Base-by-base conservation (phyloP, 2,113 vertebrate species). In the Orycteropus afer region DNA sequence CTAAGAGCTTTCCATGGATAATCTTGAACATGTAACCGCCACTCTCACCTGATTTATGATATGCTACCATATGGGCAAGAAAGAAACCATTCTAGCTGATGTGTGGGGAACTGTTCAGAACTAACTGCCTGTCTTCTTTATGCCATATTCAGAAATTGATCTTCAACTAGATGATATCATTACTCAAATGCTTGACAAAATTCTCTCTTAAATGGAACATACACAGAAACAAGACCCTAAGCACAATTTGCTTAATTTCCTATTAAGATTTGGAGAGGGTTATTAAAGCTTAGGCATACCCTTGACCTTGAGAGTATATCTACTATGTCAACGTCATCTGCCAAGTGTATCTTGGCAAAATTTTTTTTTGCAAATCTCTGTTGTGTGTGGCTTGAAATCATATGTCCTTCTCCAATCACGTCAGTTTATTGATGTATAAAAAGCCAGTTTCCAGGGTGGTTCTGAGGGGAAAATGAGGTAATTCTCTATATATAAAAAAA, bases 71-170 rank as follows among this genome's bases (percentile, higher is more conserved):
- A 23, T 5, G 23, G n/a, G 61, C 61, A 83, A 82, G 61, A 63
- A 89, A 73, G 67, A 86, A 85, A 89, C 82, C 57, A 82, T 88
- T 74, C 55, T 83, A 96, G 89, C 93, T 97, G 93, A 74, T 69
- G 63, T 89, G 83, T 90, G 61, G 90, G 89, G 86, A 67, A 76
- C 45, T 55, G 45, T 37, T 45, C 7, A 74, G 65, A 86, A 40
- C 55, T 76, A 86, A 55, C 59, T 86, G 86, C 67, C 74, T 82
- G 42, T 42, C 49, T 92, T 82, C 67, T 93, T 82, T 88, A 32
- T 94, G 90, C 76, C 40, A 82, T 87, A 51, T 93, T 89, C 93
- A 95, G 89, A 96, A 96, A 96, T 82, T 92, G 86, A 86, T 74
- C 91, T 91, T 94, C 53, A 42, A 80, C 93, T 79, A 34, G 77